A percentile compares a stretch with the other conserved stretches of the same genome.
phyloP scores from a whole-genome alignment of 2,113 vertebrate genomes.

The Salvelinus namaycush region DNA sequence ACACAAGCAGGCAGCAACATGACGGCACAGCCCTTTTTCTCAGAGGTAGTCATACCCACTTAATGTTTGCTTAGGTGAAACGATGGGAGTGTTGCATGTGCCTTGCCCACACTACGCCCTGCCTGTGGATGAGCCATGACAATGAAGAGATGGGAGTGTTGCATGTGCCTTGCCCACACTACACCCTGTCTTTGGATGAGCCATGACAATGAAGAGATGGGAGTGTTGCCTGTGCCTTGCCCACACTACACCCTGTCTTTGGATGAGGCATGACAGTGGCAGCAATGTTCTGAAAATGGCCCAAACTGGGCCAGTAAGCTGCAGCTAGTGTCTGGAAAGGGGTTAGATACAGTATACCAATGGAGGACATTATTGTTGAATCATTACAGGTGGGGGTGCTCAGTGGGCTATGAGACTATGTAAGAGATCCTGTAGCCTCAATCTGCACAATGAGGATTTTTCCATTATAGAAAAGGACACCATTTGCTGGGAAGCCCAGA shows the following conservation, averaged over 20 bases:
- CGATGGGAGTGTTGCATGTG: neutral
- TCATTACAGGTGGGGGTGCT: neutral
- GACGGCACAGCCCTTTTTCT: constrained; percentile 29
- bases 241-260: too few relatives aligned
- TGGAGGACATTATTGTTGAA: too few relatives aligned
- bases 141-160: neutral
- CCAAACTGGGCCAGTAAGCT: too few relatives aligned
- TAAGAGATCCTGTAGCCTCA: neutral
- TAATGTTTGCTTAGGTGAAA: neutral
- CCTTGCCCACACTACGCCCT: too few relatives aligned
- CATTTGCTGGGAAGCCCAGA: neutral
- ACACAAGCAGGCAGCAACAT: constrained; percentile 29
- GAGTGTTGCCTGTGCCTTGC: neutral
- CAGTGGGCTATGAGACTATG: neutral
- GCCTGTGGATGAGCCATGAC: too few relatives aligned
- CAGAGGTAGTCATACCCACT: constrained; percentile 17
- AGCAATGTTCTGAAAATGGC: too few relatives aligned
- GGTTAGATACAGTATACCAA: too few relatives aligned
- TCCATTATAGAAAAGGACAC: neutral
- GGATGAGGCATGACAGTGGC: too few relatives aligned
- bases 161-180: too few relatives aligned
- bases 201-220: neutral
- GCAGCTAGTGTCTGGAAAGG: too few relatives aligned
- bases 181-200: too few relatives aligned
- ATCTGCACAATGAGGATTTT: neutral